phyloP scores from a whole-genome alignment of 2,113 vertebrate species.

The Lathamus discolor region DNA sequence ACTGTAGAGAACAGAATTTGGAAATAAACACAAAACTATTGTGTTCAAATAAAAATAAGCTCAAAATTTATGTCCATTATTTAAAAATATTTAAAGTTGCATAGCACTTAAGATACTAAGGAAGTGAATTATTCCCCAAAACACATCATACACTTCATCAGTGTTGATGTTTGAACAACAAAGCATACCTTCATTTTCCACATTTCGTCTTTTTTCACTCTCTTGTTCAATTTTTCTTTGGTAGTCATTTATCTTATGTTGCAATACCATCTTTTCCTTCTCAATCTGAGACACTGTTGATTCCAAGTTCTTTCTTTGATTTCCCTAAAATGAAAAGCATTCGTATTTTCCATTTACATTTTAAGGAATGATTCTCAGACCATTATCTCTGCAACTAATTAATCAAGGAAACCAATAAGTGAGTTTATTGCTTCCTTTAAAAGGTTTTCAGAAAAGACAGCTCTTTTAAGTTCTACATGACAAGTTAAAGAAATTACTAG shows the following conservation, averaged over 20 bases:
- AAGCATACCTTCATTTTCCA: constrained; percentile 92
- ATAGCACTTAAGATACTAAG: background rate
- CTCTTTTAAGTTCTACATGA: background rate
- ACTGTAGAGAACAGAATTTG: background rate
- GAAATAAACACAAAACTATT: background rate
- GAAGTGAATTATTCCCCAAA: background rate
- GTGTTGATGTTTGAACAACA: background rate
- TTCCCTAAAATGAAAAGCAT: constrained; percentile 71
- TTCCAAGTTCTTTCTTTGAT: constrained; percentile 86
- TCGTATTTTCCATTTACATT: background rate
- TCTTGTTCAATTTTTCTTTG: constrained; percentile 97
- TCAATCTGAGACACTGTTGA: constrained; percentile 87
- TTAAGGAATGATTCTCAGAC: background rate
- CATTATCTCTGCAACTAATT: background rate
- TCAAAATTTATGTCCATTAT: background rate
- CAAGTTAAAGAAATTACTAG: background rate
- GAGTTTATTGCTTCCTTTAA: background rate
- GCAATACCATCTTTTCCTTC: constrained; percentile 93
- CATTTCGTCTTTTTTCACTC: constrained; percentile 91
- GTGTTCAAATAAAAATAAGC: background rate
- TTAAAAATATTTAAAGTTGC: background rate
- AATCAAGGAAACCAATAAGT: background rate
- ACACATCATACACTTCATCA: background rate
- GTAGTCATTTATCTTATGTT: constrained; percentile 90
- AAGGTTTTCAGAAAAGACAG: background rate